Percentiles rank a stretch among this genome's conserved stretches.
These are phyloP conservation scores for Carapus acus DNA, from an alignment of 2,797 vertebrate genomes.

Conservation along the genomic window DNA sequence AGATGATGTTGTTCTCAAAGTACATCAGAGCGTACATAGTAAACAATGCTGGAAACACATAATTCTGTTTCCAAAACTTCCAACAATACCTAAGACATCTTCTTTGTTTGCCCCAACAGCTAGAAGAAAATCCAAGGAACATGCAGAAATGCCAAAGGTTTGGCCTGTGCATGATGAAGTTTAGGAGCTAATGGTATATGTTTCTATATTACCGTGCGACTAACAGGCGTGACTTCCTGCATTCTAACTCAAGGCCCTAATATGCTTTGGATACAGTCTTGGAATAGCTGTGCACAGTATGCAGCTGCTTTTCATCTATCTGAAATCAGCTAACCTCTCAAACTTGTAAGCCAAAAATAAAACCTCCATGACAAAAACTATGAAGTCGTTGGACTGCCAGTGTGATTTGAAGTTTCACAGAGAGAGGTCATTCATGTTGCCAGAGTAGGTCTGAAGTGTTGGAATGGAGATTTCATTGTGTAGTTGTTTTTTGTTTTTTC, in stretches of 20 bases:
- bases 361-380: conserved; percentile 18
- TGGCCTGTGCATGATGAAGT: conserved; percentile 74
- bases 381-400: too few species aligned
- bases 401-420: conserved; percentile 29
- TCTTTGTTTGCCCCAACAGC: conserved; percentile 80
- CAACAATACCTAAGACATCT: conserved; percentile 65
- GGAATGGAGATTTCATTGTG: too few species aligned
- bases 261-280: conserved; percentile 17
- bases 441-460: not conserved
- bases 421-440: conserved; percentile 25
- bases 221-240: conserved; percentile 35
- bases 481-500: too few species aligned
- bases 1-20: conserved; percentile 26
- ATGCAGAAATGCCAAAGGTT: conserved; percentile 68
- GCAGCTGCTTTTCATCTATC: conserved; percentile 3
- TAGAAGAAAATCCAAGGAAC: conserved; percentile 74
- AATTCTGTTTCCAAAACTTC: conserved; percentile 32
- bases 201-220: conserved; percentile 44
- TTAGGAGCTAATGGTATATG: conserved; percentile 71
- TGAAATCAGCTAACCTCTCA: too few species aligned
- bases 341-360: too few species aligned
- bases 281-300: conserved; percentile 6
- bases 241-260: conserved; percentile 17
- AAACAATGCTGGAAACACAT: conserved; percentile 13
- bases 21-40: not conserved